Evolutionary conservation across 2,797 vertebrate genomes (phyloP).

Genomic region (Enoplosus armatus): DNA sequence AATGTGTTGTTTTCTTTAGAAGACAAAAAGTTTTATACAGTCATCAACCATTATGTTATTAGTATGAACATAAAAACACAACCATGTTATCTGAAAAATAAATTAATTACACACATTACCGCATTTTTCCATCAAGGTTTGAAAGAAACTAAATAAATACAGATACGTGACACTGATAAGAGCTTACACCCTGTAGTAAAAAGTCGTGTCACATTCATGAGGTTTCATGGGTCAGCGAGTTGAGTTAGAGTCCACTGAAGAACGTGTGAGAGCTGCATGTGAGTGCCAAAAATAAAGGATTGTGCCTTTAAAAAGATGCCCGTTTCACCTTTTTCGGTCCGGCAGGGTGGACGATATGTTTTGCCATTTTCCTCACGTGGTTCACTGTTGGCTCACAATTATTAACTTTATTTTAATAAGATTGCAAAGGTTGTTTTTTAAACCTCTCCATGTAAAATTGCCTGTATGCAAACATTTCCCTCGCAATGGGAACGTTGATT

Average conservation of each 20-base stretch:
- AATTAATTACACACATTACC: not conserved
- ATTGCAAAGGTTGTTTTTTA: accelerated
- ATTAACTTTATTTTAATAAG: accelerated
- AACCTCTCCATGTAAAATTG: accelerated
- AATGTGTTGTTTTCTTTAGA: too few relatives aligned
- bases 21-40: too few relatives aligned
- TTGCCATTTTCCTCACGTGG: accelerated
- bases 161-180: not conserved
- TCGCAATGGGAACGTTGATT: not conserved
- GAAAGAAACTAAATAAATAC: too few relatives aligned
- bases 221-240: not conserved
- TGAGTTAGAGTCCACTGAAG: not conserved
- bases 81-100: not conserved
- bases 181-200: not conserved
- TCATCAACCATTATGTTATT: too few relatives aligned
- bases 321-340: not conserved
- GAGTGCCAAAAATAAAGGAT: slow-evolving; percentile 21
- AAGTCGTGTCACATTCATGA: too few relatives aligned
- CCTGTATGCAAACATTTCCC: accelerated
- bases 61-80: too few relatives aligned
- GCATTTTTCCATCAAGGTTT: too few relatives aligned
- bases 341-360: not conserved
- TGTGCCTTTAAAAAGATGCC: slow-evolving; percentile 50
- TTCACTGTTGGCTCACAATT: not conserved
- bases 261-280: not conserved